phyloP scores from a whole-genome alignment of 1,140 invertebrate genomes.

The Philopotamus ludificatus region DNA sequence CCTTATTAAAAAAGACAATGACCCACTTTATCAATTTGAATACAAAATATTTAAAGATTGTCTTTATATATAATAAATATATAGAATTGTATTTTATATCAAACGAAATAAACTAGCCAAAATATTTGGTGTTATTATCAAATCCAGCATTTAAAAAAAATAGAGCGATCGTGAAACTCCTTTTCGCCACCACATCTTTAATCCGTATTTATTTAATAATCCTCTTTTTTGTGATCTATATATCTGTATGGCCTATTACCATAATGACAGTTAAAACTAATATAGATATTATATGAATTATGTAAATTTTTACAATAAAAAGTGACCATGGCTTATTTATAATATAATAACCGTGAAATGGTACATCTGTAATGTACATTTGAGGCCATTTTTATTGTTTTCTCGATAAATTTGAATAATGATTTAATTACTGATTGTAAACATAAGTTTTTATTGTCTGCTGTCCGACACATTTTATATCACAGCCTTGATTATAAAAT shows the following conservation, averaged over 20 bases:
- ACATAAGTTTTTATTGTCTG: neutral
- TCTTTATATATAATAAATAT: slow-evolving; percentile 3
- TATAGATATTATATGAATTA: neutral
- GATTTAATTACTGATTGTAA: neutral
- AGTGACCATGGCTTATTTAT: slow-evolving; percentile 19
- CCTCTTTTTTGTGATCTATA: too few relatives aligned
- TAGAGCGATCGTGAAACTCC: too few relatives aligned
- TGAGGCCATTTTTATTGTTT: slow-evolving; percentile 23
- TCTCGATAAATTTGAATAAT: slow-evolving; percentile 2
- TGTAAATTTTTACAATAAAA: slow-evolving; percentile 19
- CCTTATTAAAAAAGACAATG: neutral
- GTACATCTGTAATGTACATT: neutral
- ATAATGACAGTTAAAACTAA: too few relatives aligned
- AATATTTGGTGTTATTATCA: too few relatives aligned
- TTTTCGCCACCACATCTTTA: too few relatives aligned
- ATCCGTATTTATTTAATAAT: too few relatives aligned
- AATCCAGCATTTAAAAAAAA: too few relatives aligned
- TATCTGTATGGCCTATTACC: too few relatives aligned
- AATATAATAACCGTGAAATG: slow-evolving; percentile 17
- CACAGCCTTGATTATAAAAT: neutral
- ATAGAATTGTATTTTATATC: too few relatives aligned
- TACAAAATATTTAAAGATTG: slow-evolving; percentile 1
- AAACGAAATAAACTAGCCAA: too few relatives aligned
- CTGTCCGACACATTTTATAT: neutral
- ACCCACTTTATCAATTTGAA: slow-evolving; percentile 6